A percentile compares a stretch with the other conserved stretches of the same genome.
phyloP scores from a whole-genome alignment of 1,140 invertebrate genomes.

The Heliconius melpomene region DNA sequence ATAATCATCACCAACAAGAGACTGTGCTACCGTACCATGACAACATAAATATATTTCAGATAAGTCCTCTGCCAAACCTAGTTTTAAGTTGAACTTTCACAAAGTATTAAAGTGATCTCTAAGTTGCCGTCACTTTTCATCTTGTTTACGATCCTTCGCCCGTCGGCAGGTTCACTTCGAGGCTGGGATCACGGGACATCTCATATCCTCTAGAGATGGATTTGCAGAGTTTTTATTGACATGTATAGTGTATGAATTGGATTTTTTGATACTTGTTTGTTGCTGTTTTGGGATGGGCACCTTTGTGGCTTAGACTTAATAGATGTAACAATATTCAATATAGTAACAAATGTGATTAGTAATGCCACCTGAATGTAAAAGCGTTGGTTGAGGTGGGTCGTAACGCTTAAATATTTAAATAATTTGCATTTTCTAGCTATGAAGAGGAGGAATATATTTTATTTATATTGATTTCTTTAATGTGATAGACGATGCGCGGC shows the following conservation, averaged over 20 bases:
- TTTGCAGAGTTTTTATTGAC: slow-evolving; percentile 3
- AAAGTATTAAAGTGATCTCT: slow-evolving; percentile 5
- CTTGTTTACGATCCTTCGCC: not conserved
- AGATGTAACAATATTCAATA: too few species aligned
- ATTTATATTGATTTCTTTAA: too few species aligned
- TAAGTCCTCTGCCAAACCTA: not conserved
- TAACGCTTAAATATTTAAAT: too few species aligned
- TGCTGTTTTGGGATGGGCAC: not conserved
- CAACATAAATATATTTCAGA: not conserved
- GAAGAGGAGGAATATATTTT: too few species aligned
- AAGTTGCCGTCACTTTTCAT: slow-evolving; percentile 8
- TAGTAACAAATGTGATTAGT: too few species aligned
- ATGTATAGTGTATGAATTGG: not conserved
- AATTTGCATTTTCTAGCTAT: too few species aligned
- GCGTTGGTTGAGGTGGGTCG: too few species aligned
- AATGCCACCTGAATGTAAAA: too few species aligned
- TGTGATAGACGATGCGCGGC: too few species aligned
- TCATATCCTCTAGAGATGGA: not conserved
- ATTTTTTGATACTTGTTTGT: not conserved
- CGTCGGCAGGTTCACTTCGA: not conserved
- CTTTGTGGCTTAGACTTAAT: not conserved
- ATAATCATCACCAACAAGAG: too few species aligned
- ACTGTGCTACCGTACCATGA: too few species aligned
- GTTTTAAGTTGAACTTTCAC: not conserved
- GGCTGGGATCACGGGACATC: not conserved